Conservation (phyloP, 2,888 invertebrate genomes). For the Dryococelus australis region DNA sequence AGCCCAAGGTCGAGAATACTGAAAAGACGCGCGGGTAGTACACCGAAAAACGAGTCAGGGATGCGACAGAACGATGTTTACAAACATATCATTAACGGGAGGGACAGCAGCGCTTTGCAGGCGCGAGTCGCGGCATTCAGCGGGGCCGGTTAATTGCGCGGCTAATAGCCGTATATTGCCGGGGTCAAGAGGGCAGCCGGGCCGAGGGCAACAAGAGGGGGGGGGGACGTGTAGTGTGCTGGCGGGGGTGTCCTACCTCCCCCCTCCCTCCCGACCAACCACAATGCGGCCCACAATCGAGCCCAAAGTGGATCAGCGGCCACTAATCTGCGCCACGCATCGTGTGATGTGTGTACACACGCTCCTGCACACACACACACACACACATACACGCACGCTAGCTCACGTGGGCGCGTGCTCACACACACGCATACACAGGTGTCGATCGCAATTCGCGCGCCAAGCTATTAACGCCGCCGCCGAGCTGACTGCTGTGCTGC, state of each 20-base stretch:
- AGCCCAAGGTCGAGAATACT: too few relatives aligned
- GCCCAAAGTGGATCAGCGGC: slow-evolving; percentile 3
- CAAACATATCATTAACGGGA: not conserved
- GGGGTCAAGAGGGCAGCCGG: slow-evolving; percentile 13
- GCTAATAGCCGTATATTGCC: slow-evolving; percentile 23
- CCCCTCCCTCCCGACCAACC: not conserved
- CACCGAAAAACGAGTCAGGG: too few relatives aligned
- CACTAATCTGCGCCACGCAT: slow-evolving; percentile 11
- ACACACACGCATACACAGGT: not conserved
- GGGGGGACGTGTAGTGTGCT: slow-evolving; percentile 25
- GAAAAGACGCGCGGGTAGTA: too few relatives aligned
- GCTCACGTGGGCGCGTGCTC: not conserved
- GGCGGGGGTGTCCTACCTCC: not conserved
- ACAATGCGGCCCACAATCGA: slow-evolving; percentile 1
- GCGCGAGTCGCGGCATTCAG: not conserved
- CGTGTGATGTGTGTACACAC: slow-evolving; percentile 16
- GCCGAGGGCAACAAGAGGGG: not conserved
- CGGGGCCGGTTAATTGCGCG: slow-evolving; percentile 21
- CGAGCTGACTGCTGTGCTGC: too few relatives aligned
- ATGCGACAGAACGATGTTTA: too few relatives aligned
- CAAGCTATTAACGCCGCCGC: not conserved
- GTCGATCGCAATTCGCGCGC: not conserved
- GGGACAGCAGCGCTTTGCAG: not conserved
- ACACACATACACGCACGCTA: not conserved
- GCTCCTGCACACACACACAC: not conserved